Evolutionary conservation across 1,140 invertebrate species (phyloP).

Genomic region (Drosophila tsacasi): DNA sequence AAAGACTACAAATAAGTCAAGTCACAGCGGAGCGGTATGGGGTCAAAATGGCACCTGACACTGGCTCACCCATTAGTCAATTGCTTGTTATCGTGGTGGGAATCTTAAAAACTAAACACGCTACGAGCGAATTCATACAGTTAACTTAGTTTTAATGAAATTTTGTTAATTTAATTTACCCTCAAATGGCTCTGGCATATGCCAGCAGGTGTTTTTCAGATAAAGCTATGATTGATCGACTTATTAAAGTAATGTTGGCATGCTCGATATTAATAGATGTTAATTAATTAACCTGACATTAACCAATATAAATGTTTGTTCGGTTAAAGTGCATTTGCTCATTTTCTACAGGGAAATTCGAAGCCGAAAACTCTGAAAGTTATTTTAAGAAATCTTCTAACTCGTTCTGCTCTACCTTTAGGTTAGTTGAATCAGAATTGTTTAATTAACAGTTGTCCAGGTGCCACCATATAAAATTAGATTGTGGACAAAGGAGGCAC

Average conservation of each 20-base stretch:
- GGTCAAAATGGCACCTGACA: slow-evolving; percentile 32
- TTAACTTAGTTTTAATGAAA: slow-evolving; percentile 5
- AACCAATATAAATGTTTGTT: neutral
- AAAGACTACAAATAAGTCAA: slow-evolving; percentile 17
- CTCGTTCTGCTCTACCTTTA: neutral
- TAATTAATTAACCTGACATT: slow-evolving; percentile 11
- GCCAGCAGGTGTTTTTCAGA: neutral
- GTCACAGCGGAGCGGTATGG: neutral
- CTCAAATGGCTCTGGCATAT: neutral
- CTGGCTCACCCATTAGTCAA: slow-evolving; percentile 23
- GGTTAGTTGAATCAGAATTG: neutral
- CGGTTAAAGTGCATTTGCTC: neutral
- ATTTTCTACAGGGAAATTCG: neutral
- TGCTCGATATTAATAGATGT: slow-evolving; percentile 13
- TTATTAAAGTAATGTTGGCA: neutral
- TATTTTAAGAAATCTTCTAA: neutral
- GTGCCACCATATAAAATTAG: slow-evolving; percentile 9
- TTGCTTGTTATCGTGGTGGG: slow-evolving; percentile 10
- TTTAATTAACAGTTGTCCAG: slow-evolving; percentile 22
- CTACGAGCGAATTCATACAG: neutral
- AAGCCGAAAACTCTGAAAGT: neutral
- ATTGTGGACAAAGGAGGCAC: slow-evolving; percentile 17
- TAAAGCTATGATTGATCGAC: slow-evolving; percentile 19
- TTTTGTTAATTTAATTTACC: slow-evolving; percentile 13
- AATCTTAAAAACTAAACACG: slow-evolving; percentile 18